These are phyloP conservation scores for Rhyacichthys aspro DNA, from an alignment of 2,797 vertebrate species.

Conservation along the genomic window DNA sequence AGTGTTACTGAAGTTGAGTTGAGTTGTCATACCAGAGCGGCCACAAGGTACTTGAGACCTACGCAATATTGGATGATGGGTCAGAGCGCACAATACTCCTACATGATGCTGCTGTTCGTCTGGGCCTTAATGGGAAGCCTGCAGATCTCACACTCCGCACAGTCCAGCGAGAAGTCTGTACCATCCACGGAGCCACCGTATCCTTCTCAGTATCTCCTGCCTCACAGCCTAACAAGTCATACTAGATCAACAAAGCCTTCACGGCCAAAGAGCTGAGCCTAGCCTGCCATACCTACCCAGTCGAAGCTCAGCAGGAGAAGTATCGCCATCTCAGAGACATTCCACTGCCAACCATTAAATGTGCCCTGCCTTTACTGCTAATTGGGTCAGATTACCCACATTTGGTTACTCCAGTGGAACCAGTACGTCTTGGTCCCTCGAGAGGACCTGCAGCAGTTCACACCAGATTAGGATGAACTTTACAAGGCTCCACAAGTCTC, in stretches of 20 bases:
- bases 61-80: conserved; percentile 1
- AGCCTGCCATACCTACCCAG: conserved; percentile 12
- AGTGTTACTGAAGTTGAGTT: conserved; percentile 20
- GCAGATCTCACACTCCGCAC: conserved; percentile 14
- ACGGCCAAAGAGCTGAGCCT: conserved; percentile 16
- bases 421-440: neutral
- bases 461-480: conserved; percentile 10
- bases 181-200: conserved; percentile 10
- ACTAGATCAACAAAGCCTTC: conserved; percentile 9
- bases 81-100: conserved; percentile 16
- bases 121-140: conserved; percentile 5
- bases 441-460: neutral
- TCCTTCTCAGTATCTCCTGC: conserved; percentile 6
- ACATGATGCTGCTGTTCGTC: neutral
- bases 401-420: neutral
- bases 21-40: neutral
- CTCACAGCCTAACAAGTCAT: conserved; percentile 11
- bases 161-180: conserved; percentile 14
- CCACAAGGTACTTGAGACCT: conserved; percentile 10
- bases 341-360: neutral
- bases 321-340: conserved; percentile 1
- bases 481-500: conserved; percentile 19
- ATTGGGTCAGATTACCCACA: conserved; percentile 1
- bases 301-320: neutral
- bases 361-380: neutral